phyloP scores from a whole-genome alignment of 2,888 invertebrate species.

The Stegophylla sp. region DNA sequence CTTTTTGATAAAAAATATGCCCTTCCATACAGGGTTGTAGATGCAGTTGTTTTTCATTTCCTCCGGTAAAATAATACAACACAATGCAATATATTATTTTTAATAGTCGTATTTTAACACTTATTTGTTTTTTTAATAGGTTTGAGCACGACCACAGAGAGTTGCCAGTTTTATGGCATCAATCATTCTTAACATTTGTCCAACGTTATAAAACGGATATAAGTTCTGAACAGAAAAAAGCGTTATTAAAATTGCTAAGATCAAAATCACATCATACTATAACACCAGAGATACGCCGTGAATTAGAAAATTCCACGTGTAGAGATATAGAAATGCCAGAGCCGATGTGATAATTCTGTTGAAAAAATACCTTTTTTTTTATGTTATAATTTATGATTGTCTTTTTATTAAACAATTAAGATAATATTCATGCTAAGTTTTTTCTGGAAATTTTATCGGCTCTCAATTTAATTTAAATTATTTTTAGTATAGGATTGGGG shows the following conservation, averaged over 20 bases:
- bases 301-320: conserved; percentile 82
- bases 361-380: neutral
- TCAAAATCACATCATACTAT: conserved; percentile 77
- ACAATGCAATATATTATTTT: conserved; percentile 47
- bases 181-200: conserved; percentile 88
- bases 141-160: conserved; percentile 83
- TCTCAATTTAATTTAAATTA: too few species aligned
- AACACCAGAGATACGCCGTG: conserved; percentile 84
- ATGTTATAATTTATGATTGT: too few species aligned
- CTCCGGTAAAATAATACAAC: conserved; percentile 71
- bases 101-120: conserved; percentile 1
- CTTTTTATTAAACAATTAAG: too few species aligned
- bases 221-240: conserved; percentile 89
- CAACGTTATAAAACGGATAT: conserved; percentile 96
- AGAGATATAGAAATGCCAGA: conserved; percentile 73
- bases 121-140: conserved; percentile 67
- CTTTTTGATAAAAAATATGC: conserved; percentile 98
- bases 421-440: too few species aligned
- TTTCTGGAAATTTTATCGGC: too few species aligned
- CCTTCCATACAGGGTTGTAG: conserved; percentile 91
- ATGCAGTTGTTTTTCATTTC: conserved; percentile 94
- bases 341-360: conserved; percentile 51
- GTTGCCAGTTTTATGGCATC: conserved; percentile 97
- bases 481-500: too few species aligned
- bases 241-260: conserved; percentile 78